A percentile compares a stretch with the other conserved stretches of the same genome.
Evolutionary conservation across 2,113 vertebrate species (phyloP).

Genomic region (Coracopsis vasa): DNA sequence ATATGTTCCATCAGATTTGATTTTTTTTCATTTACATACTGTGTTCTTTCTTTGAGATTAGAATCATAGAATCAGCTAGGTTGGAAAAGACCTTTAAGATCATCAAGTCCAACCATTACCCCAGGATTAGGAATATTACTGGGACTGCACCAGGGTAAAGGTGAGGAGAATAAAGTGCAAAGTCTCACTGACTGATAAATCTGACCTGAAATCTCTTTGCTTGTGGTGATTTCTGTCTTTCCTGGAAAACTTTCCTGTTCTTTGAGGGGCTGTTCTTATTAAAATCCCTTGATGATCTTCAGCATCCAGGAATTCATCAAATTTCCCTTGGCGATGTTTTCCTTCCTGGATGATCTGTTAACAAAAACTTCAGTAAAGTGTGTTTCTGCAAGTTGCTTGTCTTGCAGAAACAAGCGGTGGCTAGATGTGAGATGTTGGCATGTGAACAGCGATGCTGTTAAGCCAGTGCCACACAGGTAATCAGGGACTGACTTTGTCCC

Average conservation of each 20-base stretch:
- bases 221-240: slow-evolving; percentile 33
- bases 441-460: neutral
- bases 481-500: neutral
- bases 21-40: neutral
- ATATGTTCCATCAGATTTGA: neutral
- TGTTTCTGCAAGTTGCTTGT: neutral
- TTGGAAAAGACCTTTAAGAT: neutral
- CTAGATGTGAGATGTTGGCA: neutral
- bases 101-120: neutral
- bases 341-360: neutral
- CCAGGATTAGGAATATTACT: neutral
- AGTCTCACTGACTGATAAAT: neutral
- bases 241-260: neutral
- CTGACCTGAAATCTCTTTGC: slow-evolving; percentile 17
- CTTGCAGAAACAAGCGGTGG: neutral
- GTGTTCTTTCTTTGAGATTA: neutral
- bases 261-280: slow-evolving; percentile 25
- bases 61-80: neutral
- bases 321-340: slow-evolving; percentile 3
- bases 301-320: neutral
- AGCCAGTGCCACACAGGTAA: neutral
- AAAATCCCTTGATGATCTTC: slow-evolving; percentile 7
- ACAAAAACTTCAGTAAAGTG: neutral
- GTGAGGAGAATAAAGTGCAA: neutral
- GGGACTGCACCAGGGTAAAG: neutral